Conservation (phyloP, 2,113 vertebrate genomes). For the Steatornis caripensis region DNA sequence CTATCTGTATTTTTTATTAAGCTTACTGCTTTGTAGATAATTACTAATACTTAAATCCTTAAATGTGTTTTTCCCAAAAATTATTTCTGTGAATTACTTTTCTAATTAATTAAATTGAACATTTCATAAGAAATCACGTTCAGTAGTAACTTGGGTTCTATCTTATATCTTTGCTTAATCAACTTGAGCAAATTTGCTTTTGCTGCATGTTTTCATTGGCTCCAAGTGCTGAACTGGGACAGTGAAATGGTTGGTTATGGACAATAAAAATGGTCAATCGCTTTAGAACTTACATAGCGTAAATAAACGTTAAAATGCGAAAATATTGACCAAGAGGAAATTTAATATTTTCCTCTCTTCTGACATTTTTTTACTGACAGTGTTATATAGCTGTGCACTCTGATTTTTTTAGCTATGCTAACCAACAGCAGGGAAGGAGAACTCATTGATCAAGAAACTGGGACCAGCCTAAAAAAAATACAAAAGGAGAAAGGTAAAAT, state of each 20-base stretch:
- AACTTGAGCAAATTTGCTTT: background rate
- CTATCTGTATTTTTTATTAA: background rate
- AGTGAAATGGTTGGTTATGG: background rate
- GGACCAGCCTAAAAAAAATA: conserved; percentile 83
- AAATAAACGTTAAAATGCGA: background rate
- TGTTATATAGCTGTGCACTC: background rate
- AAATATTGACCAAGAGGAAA: background rate
- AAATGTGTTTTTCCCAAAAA: background rate
- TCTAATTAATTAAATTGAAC: background rate
- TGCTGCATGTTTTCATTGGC: background rate
- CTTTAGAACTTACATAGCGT: background rate
- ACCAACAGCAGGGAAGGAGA: conserved; percentile 76
- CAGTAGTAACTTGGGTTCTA: background rate
- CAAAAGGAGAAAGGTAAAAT: conserved; percentile 87
- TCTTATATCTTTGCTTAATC: background rate
- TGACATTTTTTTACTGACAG: background rate
- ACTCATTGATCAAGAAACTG: conserved; percentile 77
- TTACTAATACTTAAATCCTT: background rate
- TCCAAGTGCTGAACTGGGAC: background rate
- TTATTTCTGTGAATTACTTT: background rate
- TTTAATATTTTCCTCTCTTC: background rate
- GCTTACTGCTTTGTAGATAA: background rate
- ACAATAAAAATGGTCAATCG: background rate
- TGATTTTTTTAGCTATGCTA: conserved; percentile 67
- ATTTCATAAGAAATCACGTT: background rate